Conservation (phyloP, 2,888 invertebrate species). For the Xestobium rufovillosum region DNA sequence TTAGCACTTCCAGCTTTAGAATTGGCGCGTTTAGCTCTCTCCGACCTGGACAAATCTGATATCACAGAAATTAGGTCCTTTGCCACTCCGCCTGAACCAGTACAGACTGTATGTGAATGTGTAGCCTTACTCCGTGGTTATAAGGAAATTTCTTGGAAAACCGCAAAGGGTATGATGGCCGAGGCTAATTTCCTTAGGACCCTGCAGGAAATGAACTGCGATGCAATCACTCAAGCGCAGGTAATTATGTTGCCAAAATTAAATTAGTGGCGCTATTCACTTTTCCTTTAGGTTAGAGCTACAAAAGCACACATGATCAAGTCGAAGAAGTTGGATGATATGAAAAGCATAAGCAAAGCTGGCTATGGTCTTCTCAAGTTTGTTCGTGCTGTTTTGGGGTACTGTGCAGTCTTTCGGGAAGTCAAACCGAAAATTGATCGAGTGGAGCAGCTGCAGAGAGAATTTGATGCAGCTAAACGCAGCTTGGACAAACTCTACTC, state of each 20-base stretch:
- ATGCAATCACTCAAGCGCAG: constrained; percentile 64
- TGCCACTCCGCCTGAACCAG: constrained; percentile 83
- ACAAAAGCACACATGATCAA: constrained; percentile 67
- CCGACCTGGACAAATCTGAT: constrained; percentile 79
- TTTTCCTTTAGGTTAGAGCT: too few species aligned
- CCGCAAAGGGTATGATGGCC: constrained; percentile 87
- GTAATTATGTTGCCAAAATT: too few species aligned
- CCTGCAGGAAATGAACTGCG: constrained; percentile 81
- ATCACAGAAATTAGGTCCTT: constrained; percentile 90
- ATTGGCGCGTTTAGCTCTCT: constrained; percentile 68
- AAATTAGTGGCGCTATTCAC: too few species aligned
- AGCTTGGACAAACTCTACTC: constrained; percentile 65
- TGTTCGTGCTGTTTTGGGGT: constrained; percentile 80
- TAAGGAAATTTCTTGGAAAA: constrained; percentile 84
- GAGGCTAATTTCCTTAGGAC: constrained; percentile 76
- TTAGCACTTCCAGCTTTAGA: constrained; percentile 82
- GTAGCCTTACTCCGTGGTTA: constrained; percentile 76
- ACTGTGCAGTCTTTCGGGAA: constrained; percentile 80
- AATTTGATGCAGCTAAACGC: constrained; percentile 55
- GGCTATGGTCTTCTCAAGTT: constrained; percentile 80
- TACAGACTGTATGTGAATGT: constrained; percentile 85
- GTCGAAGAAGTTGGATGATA: constrained; percentile 68
- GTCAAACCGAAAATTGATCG: constrained; percentile 80
- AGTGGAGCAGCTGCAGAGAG: constrained; percentile 68
- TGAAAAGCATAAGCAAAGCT: constrained; percentile 78